Evolutionary conservation across 2,888 invertebrate genomes (phyloP).

Genomic region (Macaria notata): DNA sequence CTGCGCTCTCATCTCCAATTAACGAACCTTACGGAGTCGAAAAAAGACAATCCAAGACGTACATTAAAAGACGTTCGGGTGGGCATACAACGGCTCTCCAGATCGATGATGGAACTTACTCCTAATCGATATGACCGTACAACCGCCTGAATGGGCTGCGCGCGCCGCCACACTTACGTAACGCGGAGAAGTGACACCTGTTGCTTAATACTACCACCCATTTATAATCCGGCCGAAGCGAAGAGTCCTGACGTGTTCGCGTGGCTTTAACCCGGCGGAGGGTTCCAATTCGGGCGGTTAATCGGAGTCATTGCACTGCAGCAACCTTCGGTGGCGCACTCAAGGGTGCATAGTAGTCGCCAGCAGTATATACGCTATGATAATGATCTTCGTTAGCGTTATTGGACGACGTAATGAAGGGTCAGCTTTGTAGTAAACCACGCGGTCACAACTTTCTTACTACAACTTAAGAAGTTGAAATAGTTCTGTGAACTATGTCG

Average conservation of each 20-base stretch:
- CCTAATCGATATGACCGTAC: slow-evolving; percentile 74
- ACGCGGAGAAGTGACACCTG: slow-evolving; percentile 74
- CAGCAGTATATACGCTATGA: slow-evolving; percentile 56
- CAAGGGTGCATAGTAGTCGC: slow-evolving; percentile 77
- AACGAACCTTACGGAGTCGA: slow-evolving; percentile 33
- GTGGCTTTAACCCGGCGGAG: slow-evolving; percentile 27
- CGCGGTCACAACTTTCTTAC: slow-evolving; percentile 31
- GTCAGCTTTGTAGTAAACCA: slow-evolving; percentile 35
- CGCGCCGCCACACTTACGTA: slow-evolving; percentile 74
- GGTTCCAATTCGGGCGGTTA: slow-evolving; percentile 55
- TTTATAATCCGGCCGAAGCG: slow-evolving; percentile 58
- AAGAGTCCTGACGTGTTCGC: slow-evolving; percentile 44
- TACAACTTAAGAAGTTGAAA: slow-evolving; percentile 24
- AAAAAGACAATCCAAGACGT: slow-evolving; percentile 55
- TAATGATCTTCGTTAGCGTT: slow-evolving; percentile 74
- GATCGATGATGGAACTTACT: slow-evolving; percentile 69
- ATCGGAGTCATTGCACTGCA: slow-evolving; percentile 72
- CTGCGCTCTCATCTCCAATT: slow-evolving; percentile 36
- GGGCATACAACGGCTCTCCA: slow-evolving; percentile 52
- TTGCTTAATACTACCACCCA: slow-evolving; percentile 74
- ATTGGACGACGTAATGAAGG: slow-evolving; percentile 51
- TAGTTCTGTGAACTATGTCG: slow-evolving; percentile 16
- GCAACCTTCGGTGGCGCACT: slow-evolving; percentile 78
- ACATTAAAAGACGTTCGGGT: slow-evolving; percentile 60
- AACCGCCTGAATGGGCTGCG: slow-evolving; percentile 74